Conservation (phyloP, 2,113 vertebrate species). For the Rattus rattus region DNA sequence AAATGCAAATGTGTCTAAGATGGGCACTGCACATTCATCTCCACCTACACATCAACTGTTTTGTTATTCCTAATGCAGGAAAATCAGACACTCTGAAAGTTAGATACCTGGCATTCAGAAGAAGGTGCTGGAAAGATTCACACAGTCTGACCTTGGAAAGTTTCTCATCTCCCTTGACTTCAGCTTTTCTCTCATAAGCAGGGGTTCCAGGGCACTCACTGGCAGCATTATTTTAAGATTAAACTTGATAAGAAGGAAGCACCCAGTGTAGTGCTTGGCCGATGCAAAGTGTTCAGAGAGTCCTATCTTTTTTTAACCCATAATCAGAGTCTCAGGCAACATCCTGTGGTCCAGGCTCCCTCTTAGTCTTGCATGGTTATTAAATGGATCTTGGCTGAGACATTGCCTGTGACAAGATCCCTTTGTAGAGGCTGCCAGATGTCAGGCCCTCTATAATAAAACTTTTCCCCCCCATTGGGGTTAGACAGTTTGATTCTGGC, state of each 20-base stretch:
- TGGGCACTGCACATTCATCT: not conserved
- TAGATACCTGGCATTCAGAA: not conserved
- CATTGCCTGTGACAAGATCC: constrained; percentile 46
- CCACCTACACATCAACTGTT: constrained; percentile 18
- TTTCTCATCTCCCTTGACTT: constrained; percentile 22
- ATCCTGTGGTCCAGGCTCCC: not conserved
- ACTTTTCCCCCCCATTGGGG: constrained; percentile 54
- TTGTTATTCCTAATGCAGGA: constrained; percentile 42
- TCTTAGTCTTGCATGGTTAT: not conserved
- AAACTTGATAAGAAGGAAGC: not conserved
- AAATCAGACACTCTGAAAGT: constrained; percentile 49
- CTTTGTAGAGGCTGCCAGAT: constrained; percentile 60
- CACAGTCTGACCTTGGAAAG: constrained; percentile 29
- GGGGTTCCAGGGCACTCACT: not conserved
- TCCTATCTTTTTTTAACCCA: not conserved
- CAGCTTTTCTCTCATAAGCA: not conserved
- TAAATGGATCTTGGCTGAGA: constrained; percentile 44
- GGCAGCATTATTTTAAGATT: not conserved
- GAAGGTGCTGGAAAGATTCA: not conserved
- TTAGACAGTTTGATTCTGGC: constrained; percentile 80
- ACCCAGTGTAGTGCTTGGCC: not conserved
- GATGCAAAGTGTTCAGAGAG: not conserved
- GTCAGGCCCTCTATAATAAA: constrained; percentile 71
- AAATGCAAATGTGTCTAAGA: constrained; percentile 65
- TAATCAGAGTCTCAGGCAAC: not conserved